A percentile compares a stretch with the other conserved stretches of the same genome.
phyloP scores from a whole-genome alignment of 92 coral and sea anemone genomes.

The Siderastrea siderea region DNA sequence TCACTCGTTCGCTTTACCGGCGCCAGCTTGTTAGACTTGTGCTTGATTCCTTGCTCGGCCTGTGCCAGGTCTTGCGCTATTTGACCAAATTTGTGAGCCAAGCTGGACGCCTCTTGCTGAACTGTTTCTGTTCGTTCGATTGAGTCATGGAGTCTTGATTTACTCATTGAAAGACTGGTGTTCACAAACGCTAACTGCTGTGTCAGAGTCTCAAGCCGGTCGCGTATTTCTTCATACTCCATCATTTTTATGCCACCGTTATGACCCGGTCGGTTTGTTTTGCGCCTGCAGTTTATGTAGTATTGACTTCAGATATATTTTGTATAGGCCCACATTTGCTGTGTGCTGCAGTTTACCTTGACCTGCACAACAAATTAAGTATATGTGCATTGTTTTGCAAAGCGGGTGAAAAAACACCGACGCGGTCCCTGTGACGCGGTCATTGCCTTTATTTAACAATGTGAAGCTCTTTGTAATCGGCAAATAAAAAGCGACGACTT shows the following conservation, averaged over 20 bases:
- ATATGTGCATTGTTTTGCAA: not conserved
- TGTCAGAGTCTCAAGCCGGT: slow-evolving; percentile 13
- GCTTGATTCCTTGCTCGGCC: not conserved
- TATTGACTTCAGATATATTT: not conserved
- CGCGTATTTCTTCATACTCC: slow-evolving; percentile 40
- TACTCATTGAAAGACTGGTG: slow-evolving; percentile 1
- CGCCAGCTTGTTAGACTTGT: not conserved
- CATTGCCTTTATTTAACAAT: not conserved
- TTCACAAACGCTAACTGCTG: not conserved
- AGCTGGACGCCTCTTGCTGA: slow-evolving; percentile 8
- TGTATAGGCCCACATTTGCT: not conserved
- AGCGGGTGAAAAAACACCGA: not conserved
- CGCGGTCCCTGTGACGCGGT: not conserved
- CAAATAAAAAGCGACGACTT: not conserved
- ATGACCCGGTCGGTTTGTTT: not conserved
- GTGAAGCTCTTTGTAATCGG: not conserved
- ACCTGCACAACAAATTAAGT: not conserved
- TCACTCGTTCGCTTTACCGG: not conserved
- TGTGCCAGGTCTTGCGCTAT: not conserved
- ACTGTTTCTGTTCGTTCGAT: slow-evolving; percentile 4
- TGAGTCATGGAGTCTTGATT: not conserved
- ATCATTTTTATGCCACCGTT: slow-evolving; percentile 1
- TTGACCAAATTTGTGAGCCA: slow-evolving; percentile 1
- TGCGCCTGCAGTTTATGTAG: not conserved
- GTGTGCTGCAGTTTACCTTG: not conserved